Percentiles rank a stretch among this genome's conserved stretches.
Evolutionary conservation across 1,140 invertebrate species (phyloP).

Genomic region (Diuraphis noxia): DNA sequence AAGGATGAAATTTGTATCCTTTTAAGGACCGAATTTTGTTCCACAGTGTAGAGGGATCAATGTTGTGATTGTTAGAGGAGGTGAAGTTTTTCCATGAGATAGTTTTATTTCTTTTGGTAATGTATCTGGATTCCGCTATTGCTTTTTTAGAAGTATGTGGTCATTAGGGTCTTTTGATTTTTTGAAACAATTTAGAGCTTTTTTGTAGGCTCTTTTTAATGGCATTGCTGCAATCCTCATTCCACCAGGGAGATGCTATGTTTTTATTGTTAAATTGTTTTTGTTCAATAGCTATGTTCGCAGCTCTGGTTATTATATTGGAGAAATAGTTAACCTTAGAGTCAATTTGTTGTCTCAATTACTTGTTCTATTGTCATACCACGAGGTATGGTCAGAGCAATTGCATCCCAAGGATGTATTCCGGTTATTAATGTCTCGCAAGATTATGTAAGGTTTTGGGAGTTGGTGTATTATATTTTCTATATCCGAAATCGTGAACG

Average conservation of each 20-base stretch:
- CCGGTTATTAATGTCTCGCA: background rate
- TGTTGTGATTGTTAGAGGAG: too few relatives aligned
- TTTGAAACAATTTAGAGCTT: too few relatives aligned
- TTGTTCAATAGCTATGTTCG: background rate
- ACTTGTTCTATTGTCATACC: conserved; percentile 2
- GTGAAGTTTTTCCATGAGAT: too few relatives aligned
- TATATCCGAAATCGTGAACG: background rate
- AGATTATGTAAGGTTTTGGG: conserved; percentile 2
- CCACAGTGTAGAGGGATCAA: too few relatives aligned
- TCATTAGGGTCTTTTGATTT: too few relatives aligned
- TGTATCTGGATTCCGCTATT: too few relatives aligned
- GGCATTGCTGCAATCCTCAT: background rate
- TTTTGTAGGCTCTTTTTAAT: background rate
- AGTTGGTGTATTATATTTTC: conserved; percentile 36
- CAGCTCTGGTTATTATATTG: background rate
- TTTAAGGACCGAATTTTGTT: too few relatives aligned
- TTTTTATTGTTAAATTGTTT: background rate
- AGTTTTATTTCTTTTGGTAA: too few relatives aligned
- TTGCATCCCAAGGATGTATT: conserved; percentile 3
- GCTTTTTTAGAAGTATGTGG: too few relatives aligned
- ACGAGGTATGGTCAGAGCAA: background rate
- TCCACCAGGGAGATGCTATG: background rate
- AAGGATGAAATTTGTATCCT: too few relatives aligned
- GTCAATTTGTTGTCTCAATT: conserved; percentile 2
- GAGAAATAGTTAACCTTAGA: background rate